Percentiles rank a stretch among this genome's conserved stretches.
Evolutionary conservation across 2,797 vertebrate species (phyloP).

Genomic region (Yasuhikotakia modesta): DNA sequence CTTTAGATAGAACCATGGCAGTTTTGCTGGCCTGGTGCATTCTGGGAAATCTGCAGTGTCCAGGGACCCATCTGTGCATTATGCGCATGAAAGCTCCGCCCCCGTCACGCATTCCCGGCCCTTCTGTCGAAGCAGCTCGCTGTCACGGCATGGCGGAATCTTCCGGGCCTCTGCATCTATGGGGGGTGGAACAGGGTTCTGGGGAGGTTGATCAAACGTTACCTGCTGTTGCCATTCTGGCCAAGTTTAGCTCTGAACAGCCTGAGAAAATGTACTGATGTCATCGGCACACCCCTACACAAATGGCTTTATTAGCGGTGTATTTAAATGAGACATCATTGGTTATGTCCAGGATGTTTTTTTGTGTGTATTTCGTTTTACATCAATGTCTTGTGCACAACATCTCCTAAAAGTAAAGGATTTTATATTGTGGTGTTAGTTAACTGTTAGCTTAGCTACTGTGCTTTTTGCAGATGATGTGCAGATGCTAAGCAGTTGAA

Average conservation of each 20-base stretch:
- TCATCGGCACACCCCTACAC: conserved; percentile 20
- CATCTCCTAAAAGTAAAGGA: no score
- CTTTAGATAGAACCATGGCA: conserved; percentile 37
- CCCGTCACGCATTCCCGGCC: conserved; percentile 75
- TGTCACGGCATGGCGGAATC: conserved; percentile 78
- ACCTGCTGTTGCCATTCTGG: conserved; percentile 54
- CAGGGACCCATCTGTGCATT: conserved; percentile 81
- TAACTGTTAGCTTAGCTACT: no score
- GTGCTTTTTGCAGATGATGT: no score
- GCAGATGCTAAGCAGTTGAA: no score
- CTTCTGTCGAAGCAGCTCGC: conserved; percentile 81
- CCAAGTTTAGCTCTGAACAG: conserved; percentile 28
- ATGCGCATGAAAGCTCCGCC: conserved; percentile 83
- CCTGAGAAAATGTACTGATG: conserved; percentile 40
- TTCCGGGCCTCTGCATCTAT: conserved; percentile 71
- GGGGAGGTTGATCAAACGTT: conserved; percentile 48
- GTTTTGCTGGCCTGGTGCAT: conserved; percentile 63
- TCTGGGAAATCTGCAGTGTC: conserved; percentile 72
- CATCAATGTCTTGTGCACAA: neutral
- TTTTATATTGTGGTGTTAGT: no score
- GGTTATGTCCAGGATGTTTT: neutral
- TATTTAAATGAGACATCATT: neutral
- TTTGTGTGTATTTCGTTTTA: no score
- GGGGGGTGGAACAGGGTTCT: conserved; percentile 67
- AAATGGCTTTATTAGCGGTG: conserved; percentile 36